Base-by-base conservation (phyloP, 2,113 vertebrate genomes). In the Polypterus bichir region DNA sequence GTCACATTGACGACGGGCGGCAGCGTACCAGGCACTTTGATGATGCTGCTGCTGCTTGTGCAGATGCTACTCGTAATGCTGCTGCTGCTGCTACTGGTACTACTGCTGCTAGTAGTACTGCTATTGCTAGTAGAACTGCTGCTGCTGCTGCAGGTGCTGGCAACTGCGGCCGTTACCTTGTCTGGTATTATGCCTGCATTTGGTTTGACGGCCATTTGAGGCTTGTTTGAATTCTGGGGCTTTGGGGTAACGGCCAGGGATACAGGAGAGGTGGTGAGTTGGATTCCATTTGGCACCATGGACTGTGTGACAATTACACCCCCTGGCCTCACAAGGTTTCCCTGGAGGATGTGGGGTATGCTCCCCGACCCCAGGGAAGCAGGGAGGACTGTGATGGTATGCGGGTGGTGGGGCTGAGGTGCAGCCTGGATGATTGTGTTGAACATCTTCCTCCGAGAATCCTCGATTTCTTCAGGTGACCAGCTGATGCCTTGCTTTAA, bases 381-480 rank as follows among this genome's bases (percentile, higher is more conserved):
- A 10, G 94, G 96, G 47, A 98, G 69, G 53, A 99, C 92, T 0
- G 95, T 92, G 75, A 99, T 91, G 5, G 95, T 97, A 62, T 81
- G 85, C 9, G 81, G 81, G 49, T 79, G 62, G 1, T 78, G 79
- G 45, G 88, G 78, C 68, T 81, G 77, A 0, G 90, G 79, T 7
- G 92, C 85, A 0, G 92, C 91, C 76, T 99, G 96, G 66, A 98
- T 98, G 65, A 98, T 91, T 0, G 94, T 98, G 75, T 93, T 98
- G 76, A 98, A 98, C 97, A 99, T 97, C 79, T 98, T 97, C 64
- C 94, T 90, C 67, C 95, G 82, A 46, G 97, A 94, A n/a, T 98
- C 95, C 74, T 99, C 95, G 0, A 99, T 98, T 77, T 98, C 95
- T 76, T 99, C 96, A 0, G 97, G 97, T n/a, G 97, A 97, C 97